Conservation (phyloP, 2,113 vertebrate species). For the Elgaria multicarinata region DNA sequence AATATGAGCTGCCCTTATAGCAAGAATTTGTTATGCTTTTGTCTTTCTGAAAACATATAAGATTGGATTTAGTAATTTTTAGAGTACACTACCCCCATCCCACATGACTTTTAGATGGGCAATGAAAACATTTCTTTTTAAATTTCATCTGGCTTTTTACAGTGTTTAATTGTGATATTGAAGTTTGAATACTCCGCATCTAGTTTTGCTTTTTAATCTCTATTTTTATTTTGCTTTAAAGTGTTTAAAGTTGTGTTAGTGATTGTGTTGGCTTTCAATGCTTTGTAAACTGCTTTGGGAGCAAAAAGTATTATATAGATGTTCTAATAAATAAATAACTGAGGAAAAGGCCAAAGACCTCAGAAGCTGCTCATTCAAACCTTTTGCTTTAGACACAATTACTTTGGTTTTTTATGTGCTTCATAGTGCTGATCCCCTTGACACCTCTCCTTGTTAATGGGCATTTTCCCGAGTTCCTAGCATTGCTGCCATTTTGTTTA, state of each 20-base stretch:
- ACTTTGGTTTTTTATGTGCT: not conserved
- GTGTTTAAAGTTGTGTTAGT: not conserved
- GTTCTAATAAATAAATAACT: not conserved
- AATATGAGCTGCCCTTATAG: conserved; percentile 12
- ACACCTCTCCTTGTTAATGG: not conserved
- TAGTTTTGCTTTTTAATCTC: not conserved
- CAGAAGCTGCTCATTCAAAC: not conserved
- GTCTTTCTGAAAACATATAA: not conserved
- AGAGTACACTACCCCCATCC: not conserved
- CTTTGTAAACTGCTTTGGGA: not conserved
- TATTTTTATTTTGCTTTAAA: not conserved
- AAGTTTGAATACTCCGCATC: too few species aligned
- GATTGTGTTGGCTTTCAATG: not conserved
- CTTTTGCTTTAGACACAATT: not conserved
- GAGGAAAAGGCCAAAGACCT: not conserved
- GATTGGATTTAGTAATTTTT: not conserved
- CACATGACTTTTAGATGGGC: too few species aligned
- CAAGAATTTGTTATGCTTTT: conserved; percentile 58
- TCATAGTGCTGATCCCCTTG: not conserved
- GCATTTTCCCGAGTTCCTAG: too few species aligned
- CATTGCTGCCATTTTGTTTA: not conserved
- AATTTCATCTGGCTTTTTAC: too few species aligned
- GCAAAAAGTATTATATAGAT: not conserved
- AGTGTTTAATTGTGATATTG: too few species aligned
- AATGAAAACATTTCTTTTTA: too few species aligned